A percentile compares a stretch with the other conserved stretches of the same genome.
Evolutionary conservation across 2,797 vertebrate genomes (phyloP).

Genomic region (Nyctibius grandis): DNA sequence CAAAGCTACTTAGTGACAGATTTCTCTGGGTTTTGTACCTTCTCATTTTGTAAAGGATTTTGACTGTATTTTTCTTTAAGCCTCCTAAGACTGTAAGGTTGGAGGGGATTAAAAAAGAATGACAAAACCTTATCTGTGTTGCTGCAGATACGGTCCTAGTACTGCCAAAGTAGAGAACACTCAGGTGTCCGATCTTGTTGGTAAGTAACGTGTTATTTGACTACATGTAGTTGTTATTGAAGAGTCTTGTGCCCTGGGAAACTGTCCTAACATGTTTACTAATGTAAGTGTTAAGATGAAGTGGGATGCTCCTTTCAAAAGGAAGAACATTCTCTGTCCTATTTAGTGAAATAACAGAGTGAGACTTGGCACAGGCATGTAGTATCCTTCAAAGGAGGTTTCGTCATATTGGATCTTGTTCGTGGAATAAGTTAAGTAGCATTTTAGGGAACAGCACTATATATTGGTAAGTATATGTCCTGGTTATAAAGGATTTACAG

Average conservation of each 20-base stretch:
- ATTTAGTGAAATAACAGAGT: neutral
- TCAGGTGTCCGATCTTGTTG: neutral
- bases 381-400: neutral
- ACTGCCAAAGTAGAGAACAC: neutral
- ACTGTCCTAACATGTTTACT: neutral
- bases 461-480: neutral
- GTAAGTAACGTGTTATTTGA: neutral
- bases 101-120: neutral
- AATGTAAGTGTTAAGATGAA: neutral
- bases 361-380: neutral
- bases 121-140: neutral
- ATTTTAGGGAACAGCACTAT: neutral
- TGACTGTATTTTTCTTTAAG: neutral
- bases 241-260: neutral
- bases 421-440: neutral
- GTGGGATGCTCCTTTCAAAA: neutral
- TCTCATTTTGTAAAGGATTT: neutral
- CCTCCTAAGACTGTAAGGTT: neutral
- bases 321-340: neutral
- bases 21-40: neutral
- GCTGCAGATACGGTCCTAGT: neutral
- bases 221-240: neutral
- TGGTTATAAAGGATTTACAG: neutral
- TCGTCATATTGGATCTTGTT: neutral
- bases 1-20: neutral